A percentile compares a stretch with the other conserved stretches of the same genome.
phyloP scores from a whole-genome alignment of 2,113 vertebrate species.

The Elephas maximus region DNA sequence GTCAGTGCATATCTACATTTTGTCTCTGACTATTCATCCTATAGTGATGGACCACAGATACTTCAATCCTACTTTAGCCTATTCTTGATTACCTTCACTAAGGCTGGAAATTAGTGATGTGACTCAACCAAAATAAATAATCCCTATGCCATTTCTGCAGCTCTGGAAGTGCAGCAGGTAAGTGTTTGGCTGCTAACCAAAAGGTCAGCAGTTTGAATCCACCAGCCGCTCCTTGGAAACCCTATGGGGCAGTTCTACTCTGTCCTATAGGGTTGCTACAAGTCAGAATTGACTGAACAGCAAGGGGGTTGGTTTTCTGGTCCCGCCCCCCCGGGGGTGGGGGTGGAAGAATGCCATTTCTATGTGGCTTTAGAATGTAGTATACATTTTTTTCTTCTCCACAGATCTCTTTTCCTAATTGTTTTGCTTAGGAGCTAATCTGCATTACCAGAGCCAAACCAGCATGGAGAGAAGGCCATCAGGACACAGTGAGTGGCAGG shows the following conservation, averaged over 20 bases:
- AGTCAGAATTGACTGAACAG: too few relatives aligned
- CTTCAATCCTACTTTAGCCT: neutral
- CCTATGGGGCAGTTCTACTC: too few relatives aligned
- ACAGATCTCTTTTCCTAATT: conserved; percentile 13
- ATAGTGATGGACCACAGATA: neutral
- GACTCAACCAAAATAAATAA: conserved; percentile 29
- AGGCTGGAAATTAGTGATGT: neutral
- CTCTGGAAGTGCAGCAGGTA: too few relatives aligned
- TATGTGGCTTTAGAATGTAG: neutral
- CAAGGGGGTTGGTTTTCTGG: too few relatives aligned
- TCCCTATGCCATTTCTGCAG: neutral
- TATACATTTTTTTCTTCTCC: conserved; percentile 2
- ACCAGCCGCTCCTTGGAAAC: too few relatives aligned
- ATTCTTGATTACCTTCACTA: conserved; percentile 6
- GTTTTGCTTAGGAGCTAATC: conserved; percentile 37
- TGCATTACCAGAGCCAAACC: conserved; percentile 44
- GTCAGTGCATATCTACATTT: conserved; percentile 1
- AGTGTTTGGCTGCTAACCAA: too few relatives aligned
- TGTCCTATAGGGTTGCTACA: too few relatives aligned
- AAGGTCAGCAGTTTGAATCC: too few relatives aligned
- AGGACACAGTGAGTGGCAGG: neutral
- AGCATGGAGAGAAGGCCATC: neutral
- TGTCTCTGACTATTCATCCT: neutral
- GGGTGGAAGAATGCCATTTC: neutral
- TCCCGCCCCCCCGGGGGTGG: too few relatives aligned